These are phyloP conservation scores for Trileptium ribeirensis DNA, from an alignment of 2,888 invertebrate species.

Conservation along the genomic window DNA sequence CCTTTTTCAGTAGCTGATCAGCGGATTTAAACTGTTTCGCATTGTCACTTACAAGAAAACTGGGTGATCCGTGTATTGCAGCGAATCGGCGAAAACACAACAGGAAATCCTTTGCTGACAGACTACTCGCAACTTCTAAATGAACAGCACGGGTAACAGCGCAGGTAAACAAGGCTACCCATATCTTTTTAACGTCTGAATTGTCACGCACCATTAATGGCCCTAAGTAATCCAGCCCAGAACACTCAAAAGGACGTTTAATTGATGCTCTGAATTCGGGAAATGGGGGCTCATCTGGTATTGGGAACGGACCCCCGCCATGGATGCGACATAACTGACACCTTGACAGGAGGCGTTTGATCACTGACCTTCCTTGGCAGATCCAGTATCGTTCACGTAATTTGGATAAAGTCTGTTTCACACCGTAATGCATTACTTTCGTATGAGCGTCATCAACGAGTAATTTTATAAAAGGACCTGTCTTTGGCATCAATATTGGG, in stretches of 20 bases:
- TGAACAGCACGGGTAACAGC: constrained; percentile 17
- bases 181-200: background rate
- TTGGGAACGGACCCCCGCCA: constrained; percentile 23
- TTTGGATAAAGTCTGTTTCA: constrained; percentile 9
- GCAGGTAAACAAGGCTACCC: constrained; percentile 20
- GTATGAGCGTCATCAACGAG: constrained; percentile 8
- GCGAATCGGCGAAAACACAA: background rate
- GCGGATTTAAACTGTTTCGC: background rate
- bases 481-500: constrained; percentile 17
- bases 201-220: background rate
- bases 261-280: constrained; percentile 4
- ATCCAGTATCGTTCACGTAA: no score
- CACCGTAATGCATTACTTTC: constrained; percentile 3
- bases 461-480: constrained; percentile 13
- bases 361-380: background rate
- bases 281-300: constrained; percentile 6
- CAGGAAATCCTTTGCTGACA: background rate
- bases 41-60: background rate
- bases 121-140: background rate
- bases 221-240: constrained; percentile 13
- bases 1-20: background rate
- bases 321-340: constrained; percentile 6
- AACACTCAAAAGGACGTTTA: background rate
- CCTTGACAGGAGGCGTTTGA: constrained; percentile 9
- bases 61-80: background rate